Evolutionary conservation across 2,888 invertebrate genomes (phyloP), one percentile per base, ranked within the genome.

Genomic region (Drosophila anceps): DNA sequence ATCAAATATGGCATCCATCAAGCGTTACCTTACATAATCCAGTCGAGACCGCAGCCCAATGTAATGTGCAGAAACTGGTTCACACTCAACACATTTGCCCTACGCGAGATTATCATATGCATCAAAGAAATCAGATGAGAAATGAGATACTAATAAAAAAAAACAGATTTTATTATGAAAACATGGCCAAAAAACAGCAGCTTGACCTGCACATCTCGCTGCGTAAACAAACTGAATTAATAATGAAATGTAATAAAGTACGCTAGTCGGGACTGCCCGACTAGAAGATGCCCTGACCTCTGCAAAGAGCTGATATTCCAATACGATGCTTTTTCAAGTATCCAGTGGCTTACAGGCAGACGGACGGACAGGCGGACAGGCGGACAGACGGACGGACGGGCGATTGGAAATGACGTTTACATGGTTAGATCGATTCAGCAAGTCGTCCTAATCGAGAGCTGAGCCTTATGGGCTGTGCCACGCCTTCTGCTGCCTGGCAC

Each of bases 1-100:
- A 51, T 59, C 59, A 48, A 48, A 48, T 59, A 59, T 48, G 59
- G 59, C 59, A 59, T 59, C 48, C 59, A 29, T 37, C 27, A 48
- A 15, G 29, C n/a, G 48, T 4, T 8, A 8, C 20, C 13, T 59
- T 59, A 29, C 48, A 48, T 29, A 59, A 59, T 15, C 57, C 20
- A 20, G 6, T 12, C 54, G 24, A 12, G 7, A 24, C 44, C 44
- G 4, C 44, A 4, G 18, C 37, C 46, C 24, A 18, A 57, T 31
- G 48, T 27, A 37, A 39, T 29, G 18, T 37, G 48, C 59, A 48
- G 48, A 59, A 59, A 59, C 59, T 59, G 59, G 59, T 59, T 59
- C 59, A 20, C 37, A 37, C 59, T 48, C 29, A 27, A 37, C 35
- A 12, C 27, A 13, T 15, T 1, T n/a, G 46, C 8, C 31, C 44